Base-by-base conservation (phyloP, 2,797 vertebrate genomes). In the Gorsachius magnificus region DNA sequence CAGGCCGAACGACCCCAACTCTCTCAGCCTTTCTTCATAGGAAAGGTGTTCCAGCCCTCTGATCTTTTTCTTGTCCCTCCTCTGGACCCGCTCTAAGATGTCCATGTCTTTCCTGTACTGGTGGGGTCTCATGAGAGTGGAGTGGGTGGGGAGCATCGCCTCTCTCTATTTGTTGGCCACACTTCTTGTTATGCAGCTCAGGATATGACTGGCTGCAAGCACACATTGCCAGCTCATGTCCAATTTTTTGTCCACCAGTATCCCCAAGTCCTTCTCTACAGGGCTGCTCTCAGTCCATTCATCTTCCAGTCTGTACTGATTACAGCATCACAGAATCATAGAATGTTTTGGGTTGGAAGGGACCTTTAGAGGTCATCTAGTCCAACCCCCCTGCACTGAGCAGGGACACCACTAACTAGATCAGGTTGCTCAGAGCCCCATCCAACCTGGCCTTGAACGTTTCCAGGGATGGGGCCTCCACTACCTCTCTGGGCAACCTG, bases 141-240 rank as follows among this genome's bases (percentile, higher is more conserved):
- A 68, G 33, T 22, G 54, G 38, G 45, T 13, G 7, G 14, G 31
- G 25, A 68, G 21, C 43, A 51, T 22, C 10, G 15, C 5, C 33
- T 65, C 50, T 12, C 9, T 53, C 5, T 3, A 5, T 53, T 31
- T 69, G 28, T 20, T 50, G 51, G 28, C 33, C 18, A 45, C 5
- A 11, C 13, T 38, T 80, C 15, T 46, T 53, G 16, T 22, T 19
- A 41, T 21, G 14, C 35, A 74, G 66, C 10, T 6, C 18, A 69
- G 25, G 29, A 45, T 31, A 69, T 2, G 6, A 64, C 0, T 69
- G 17, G 50, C 61, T 28, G n/a, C 20, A 74, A 60, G 35, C 0
- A 0, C 28, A 54, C 6, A 29, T 14, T 84, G 10, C 24, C 2
- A 2, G 31, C 20, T 57, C 22, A 38, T 5, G 33, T 45, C 33